These are phyloP conservation scores for Sebastes goodei DNA, from an alignment of 2,797 vertebrate species.

Conservation along the genomic window DNA sequence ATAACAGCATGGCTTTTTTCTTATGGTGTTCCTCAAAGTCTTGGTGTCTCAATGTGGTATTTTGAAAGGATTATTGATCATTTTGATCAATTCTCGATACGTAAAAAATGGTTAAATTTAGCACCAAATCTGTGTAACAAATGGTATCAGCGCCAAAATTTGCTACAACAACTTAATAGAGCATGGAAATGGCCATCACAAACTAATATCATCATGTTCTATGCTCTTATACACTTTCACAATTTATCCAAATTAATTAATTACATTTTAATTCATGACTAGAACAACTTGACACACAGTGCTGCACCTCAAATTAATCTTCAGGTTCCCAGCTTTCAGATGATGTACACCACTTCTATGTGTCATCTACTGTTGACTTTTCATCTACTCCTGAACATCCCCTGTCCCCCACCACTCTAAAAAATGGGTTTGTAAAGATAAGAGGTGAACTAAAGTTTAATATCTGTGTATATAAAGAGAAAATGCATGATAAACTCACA, in stretches of 20 bases:
- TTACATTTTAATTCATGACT: too few relatives aligned
- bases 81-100: accelerated
- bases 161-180: too few relatives aligned
- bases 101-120: neutral
- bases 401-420: accelerated
- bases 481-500: neutral
- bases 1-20: neutral
- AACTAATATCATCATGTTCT: neutral
- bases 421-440: neutral
- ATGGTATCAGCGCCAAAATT: accelerated
- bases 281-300: neutral
- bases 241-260: too few relatives aligned
- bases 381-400: neutral
- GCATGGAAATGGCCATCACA: too few relatives aligned
- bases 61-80: neutral
- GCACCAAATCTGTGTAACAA: too few relatives aligned
- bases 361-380: neutral
- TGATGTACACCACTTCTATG: neutral
- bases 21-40: neutral
- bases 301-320: neutral
- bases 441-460: neutral
- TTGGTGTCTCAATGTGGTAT: neutral
- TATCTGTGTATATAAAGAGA: too few relatives aligned
- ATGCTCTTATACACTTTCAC: too few relatives aligned
- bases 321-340: neutral